Evolutionary conservation across 2,113 vertebrate genomes (phyloP).

Genomic region (Vimba vimba): DNA sequence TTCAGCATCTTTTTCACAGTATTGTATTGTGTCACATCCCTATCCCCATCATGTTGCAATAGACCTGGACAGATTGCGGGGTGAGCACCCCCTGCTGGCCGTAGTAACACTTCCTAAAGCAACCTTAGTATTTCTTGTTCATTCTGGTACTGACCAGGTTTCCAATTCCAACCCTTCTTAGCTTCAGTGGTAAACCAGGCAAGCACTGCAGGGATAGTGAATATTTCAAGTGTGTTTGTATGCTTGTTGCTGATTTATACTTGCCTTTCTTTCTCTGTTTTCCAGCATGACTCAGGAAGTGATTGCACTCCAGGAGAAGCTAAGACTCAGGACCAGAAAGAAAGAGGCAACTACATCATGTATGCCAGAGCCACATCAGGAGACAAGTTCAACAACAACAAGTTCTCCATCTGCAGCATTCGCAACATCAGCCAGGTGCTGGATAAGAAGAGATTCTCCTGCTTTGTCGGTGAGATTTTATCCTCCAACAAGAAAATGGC

Average conservation of each 20-base stretch:
- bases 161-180: slow-evolving; percentile 8
- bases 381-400: slow-evolving; percentile 96
- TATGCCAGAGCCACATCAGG: slow-evolving; percentile 97
- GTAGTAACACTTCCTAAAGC: not conserved
- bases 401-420: slow-evolving; percentile 93
- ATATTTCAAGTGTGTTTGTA: not conserved
- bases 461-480: slow-evolving; percentile 90
- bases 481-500: not conserved
- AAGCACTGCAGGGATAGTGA: not conserved
- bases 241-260: not conserved
- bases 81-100: slow-evolving; percentile 19
- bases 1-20: not conserved
- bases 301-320: slow-evolving; percentile 97
- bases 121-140: not conserved
- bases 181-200: not conserved
- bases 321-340: slow-evolving; percentile 84
- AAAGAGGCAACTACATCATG: slow-evolving; percentile 97
- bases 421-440: slow-evolving; percentile 95
- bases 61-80: not conserved
- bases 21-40: not conserved
- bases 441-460: slow-evolving; percentile 84
- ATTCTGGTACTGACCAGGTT: not conserved
- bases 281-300: slow-evolving; percentile 93
- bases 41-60: not conserved
- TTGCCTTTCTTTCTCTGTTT: not conserved